phyloP scores from a whole-genome alignment of 2,113 vertebrate species.

The Chloebia gouldiae region DNA sequence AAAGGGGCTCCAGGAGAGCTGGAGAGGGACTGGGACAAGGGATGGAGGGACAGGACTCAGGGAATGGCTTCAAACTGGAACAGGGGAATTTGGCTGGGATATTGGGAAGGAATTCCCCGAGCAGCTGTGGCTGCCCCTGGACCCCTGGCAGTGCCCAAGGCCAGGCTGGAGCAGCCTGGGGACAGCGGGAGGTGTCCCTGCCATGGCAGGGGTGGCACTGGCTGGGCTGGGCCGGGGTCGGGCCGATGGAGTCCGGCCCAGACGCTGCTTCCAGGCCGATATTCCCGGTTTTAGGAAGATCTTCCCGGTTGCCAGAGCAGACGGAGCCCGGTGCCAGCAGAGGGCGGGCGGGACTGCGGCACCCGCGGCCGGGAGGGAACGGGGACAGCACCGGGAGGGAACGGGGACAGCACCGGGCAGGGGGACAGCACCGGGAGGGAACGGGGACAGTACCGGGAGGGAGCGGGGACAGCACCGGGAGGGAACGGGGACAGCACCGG shows the following conservation, averaged over 20 bases:
- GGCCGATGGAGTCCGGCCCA: neutral
- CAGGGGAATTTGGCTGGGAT: neutral
- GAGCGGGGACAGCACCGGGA: no score
- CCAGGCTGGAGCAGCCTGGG: neutral
- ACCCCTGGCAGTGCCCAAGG: accelerated
- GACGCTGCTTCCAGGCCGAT: neutral
- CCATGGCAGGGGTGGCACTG: neutral
- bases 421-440: no score
- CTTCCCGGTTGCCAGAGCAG: neutral
- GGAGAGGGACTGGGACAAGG: neutral
- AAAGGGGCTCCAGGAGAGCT: neutral
- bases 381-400: neutral
- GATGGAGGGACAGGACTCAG: neutral
- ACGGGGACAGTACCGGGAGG: no score
- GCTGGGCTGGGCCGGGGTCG: neutral
- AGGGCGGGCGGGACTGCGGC: neutral
- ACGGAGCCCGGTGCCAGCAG: neutral
- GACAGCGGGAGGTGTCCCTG: accelerated
- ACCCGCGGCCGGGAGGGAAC: neutral
- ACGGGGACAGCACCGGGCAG: no score
- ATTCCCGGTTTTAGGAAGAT: neutral
- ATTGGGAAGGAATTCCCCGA: neutral
- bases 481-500: no score
- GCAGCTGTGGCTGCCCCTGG: neutral
- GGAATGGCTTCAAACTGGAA: neutral